phyloP scores from a whole-genome alignment of 2,113 vertebrate genomes.

The Mus spicilegus region DNA sequence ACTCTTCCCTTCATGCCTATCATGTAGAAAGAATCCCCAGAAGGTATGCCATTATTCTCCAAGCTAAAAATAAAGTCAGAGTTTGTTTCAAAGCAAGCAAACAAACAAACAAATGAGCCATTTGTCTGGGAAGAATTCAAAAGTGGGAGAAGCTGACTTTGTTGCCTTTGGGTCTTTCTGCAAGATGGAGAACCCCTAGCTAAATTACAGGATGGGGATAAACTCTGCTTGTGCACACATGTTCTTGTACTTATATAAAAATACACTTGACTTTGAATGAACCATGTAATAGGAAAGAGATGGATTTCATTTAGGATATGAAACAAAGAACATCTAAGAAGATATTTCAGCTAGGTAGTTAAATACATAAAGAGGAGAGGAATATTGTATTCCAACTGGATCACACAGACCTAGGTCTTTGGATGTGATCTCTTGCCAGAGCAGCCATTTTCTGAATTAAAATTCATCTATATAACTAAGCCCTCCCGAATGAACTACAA shows the following conservation, averaged over 20 bases:
- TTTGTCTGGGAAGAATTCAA: neutral
- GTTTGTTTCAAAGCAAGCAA: neutral
- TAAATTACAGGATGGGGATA: neutral
- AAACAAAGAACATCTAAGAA: neutral
- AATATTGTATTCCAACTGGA: too few species aligned
- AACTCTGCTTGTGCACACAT: neutral
- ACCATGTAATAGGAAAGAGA: neutral
- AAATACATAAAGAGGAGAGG: neutral
- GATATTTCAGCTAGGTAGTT: neutral
- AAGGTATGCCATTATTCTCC: neutral
- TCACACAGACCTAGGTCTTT: too few species aligned
- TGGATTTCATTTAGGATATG: neutral
- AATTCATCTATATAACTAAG: neutral
- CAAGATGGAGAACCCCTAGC: neutral
- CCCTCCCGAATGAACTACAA: neutral
- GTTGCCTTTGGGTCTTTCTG: neutral
- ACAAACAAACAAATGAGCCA: neutral
- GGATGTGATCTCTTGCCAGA: too few species aligned
- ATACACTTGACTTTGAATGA: neutral
- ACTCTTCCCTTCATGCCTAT: neutral
- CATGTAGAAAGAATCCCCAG: neutral
- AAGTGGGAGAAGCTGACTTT: neutral
- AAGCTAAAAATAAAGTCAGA: slow-evolving; percentile 10
- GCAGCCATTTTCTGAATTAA: too few species aligned
- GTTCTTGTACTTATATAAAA: slow-evolving; percentile 29